Conservation (phyloP, 2,113 vertebrate genomes). For the Scartelaos histophorus region DNA sequence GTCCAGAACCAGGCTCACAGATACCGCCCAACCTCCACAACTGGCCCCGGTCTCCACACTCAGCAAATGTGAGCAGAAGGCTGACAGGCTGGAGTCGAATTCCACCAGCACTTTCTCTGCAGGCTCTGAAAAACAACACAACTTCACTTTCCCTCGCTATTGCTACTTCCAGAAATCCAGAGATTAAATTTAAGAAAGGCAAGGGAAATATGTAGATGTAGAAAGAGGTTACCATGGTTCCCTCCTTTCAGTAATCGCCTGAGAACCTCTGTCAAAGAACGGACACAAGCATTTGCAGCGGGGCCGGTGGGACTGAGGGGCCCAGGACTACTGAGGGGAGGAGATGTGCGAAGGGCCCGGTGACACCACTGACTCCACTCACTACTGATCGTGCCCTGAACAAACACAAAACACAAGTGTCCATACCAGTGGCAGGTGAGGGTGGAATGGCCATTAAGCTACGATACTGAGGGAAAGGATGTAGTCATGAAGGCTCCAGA, state of each 20-base stretch:
- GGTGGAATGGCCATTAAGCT: not conserved
- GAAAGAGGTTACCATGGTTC: not conserved
- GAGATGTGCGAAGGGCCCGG: not conserved
- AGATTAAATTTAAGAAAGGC: not conserved
- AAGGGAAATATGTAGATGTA: not conserved
- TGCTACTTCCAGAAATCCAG: not conserved
- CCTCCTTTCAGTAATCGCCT: not conserved
- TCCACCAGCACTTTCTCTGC: conserved; percentile 74
- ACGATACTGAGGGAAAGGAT: not conserved
- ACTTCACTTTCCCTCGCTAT: not conserved
- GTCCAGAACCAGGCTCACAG: conserved; percentile 76
- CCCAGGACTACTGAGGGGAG: not conserved
- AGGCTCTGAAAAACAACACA: conserved; percentile 67
- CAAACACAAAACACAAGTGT: not conserved
- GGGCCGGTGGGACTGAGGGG: not conserved
- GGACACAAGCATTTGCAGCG: not conserved
- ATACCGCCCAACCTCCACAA: conserved; percentile 45
- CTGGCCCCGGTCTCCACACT: not conserved
- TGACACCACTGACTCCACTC: not conserved
- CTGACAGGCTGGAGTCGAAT: conserved; percentile 75
- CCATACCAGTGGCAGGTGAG: not conserved
- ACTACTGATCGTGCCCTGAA: not conserved
- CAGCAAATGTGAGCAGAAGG: conserved; percentile 71
- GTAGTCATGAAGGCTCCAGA: no score
- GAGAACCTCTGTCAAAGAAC: conserved; percentile 2